Base-by-base conservation (phyloP, 1,140 invertebrate genomes). In the Drosophila sp. region DNA sequence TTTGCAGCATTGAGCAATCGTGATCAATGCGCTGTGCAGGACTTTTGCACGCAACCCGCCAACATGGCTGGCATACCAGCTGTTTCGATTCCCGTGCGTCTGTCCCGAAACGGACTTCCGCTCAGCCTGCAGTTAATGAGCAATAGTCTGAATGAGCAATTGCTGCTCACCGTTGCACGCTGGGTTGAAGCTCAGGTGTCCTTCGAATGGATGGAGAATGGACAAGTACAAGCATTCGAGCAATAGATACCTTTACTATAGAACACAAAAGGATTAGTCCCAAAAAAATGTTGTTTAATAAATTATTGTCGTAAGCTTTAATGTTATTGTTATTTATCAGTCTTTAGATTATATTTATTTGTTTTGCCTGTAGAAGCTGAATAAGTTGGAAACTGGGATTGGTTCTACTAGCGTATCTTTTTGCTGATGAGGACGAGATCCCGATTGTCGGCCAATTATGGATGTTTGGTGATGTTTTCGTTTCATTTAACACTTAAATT, bases 41-140 rank as follows among this genome's bases (percentile, higher is more conserved):
- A 99, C 93, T 98, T 95, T 92, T 99, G 96, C 87, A 99, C 98
- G 0, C 97, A 99, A 90, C 95, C 98, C 4, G 96, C 96, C 0
- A 99, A 99, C 91, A 96, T 99, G 96, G 97, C 98, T 32, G 98
- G 98, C 4, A 93, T 99, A 60, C 98, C 98, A 40, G 98, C 99
- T 2, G 91, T 99, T 2, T 97, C 95, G 50, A 92, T 99, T 66
- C 99, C 99, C 0, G 95, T 98, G 56, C 94, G 94, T 30, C 92
- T 98, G 30, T 98, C 97, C 10, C 91, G 91, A n/a, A 93, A 94
- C 62, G 95, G 95, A 1, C 90, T 99, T 41, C 99, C 99, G 0
- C 91, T 99, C 3, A 96, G 97, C 61, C 90, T 99, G 38, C 99
- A 99, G 93, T 91, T 99, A n/a, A 98, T 99, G 93, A 97, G 96